A percentile compares a stretch with the other conserved stretches of the same genome.
phyloP scores from a whole-genome alignment of 2,113 vertebrate species.

The Chelonoidis abingdonii region DNA sequence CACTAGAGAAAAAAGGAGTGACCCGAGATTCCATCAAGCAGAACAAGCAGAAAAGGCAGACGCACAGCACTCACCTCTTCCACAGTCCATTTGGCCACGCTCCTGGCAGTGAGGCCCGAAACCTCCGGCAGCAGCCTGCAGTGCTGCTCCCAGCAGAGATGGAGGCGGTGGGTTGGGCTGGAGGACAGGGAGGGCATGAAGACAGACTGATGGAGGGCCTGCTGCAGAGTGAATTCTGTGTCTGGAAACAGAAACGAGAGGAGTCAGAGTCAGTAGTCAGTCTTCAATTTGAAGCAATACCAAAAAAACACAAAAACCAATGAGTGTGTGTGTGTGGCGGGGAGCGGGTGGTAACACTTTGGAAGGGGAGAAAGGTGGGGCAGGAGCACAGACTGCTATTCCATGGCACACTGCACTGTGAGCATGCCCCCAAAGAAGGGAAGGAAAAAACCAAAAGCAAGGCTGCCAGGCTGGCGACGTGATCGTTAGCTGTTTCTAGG shows the following conservation, averaged over 20 bases:
- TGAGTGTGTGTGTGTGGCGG: background rate
- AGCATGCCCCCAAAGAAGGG: rapidly evolving
- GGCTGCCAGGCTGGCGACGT: slow-evolving; percentile 51
- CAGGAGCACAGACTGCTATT: background rate
- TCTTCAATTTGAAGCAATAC: slow-evolving; percentile 2
- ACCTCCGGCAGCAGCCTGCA: slow-evolving; percentile 92
- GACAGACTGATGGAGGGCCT: slow-evolving; percentile 91
- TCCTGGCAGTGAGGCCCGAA: slow-evolving; percentile 87
- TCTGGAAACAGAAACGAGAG: slow-evolving; percentile 50
- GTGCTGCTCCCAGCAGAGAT: slow-evolving; percentile 93
- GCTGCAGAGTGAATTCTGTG: slow-evolving; percentile 85
- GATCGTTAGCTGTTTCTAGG: slow-evolving; percentile 50
- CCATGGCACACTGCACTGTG: background rate
- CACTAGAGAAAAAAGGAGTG: background rate
- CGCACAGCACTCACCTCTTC: slow-evolving; percentile 85
- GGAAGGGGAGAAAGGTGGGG: background rate
- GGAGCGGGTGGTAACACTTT: background rate
- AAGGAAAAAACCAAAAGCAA: background rate
- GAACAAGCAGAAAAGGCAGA: background rate
- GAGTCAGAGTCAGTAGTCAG: background rate
- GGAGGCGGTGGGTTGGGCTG: slow-evolving; percentile 85
- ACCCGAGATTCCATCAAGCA: background rate
- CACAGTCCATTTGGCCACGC: slow-evolving; percentile 89
- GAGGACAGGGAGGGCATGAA: slow-evolving; percentile 88
- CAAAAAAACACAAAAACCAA: background rate